Conservation (phyloP, 2,888 invertebrate genomes). For the Synergus laeviventris region DNA sequence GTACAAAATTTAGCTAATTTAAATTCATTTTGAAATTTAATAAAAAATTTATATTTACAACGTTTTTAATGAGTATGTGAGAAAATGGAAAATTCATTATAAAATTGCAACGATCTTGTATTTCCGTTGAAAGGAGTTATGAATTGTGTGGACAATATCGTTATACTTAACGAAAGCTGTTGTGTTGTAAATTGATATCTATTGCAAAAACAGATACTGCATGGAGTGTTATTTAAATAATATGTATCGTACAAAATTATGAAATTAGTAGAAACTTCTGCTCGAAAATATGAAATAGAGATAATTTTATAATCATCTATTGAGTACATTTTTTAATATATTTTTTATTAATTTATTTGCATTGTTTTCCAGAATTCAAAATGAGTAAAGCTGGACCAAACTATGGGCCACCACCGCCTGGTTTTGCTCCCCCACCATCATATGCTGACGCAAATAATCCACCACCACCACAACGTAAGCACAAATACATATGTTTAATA, state of each 20-base stretch:
- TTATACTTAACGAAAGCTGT: not conserved
- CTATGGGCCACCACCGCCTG: constrained; percentile 28
- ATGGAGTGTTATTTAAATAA: not conserved
- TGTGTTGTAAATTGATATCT: not conserved
- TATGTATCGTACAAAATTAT: not conserved
- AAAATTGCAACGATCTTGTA: too few species aligned
- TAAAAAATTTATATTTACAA: not conserved
- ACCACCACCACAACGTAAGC: constrained; percentile 12
- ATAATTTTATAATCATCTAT: too few species aligned
- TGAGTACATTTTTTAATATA: not conserved
- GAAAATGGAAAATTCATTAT: too few species aligned
- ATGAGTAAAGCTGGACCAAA: constrained; percentile 20
- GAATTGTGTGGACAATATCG: not conserved
- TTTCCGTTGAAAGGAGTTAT: too few species aligned
- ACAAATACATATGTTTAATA: constrained; percentile 6
- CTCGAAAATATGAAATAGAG: too few species aligned
- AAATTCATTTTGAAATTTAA: not conserved
- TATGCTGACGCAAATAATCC: constrained; percentile 27
- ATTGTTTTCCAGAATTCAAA: not conserved
- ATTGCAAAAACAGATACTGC: not conserved
- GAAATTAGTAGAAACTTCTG: not conserved
- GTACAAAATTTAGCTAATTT: not conserved
- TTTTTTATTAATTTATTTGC: not conserved
- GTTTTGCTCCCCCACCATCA: constrained; percentile 25
- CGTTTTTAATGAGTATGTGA: too few species aligned